These are phyloP conservation scores for Tachycineta bicolor DNA, from an alignment of 2,113 vertebrate species.

Conservation along the genomic window DNA sequence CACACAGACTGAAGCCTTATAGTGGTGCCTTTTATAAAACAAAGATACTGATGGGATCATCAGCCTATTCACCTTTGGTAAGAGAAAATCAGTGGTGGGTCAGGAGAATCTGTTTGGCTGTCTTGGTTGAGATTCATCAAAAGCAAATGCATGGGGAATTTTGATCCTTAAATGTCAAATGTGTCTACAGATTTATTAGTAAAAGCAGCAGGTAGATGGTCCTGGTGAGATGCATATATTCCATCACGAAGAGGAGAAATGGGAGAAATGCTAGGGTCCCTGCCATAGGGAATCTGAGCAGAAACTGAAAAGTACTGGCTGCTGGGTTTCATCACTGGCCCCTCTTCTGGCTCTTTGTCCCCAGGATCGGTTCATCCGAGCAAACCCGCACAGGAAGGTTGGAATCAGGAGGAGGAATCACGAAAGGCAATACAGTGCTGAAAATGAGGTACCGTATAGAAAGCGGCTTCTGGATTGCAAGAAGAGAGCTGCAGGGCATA, in stretches of 20 bases:
- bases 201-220: not conserved
- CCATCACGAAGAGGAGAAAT: not conserved
- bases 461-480: not conserved
- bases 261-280: not conserved
- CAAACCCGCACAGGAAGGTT: not conserved
- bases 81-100: not conserved
- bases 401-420: not conserved
- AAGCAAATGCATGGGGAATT: not conserved
- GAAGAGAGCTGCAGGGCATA: not conserved
- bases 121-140: not conserved
- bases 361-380: not conserved
- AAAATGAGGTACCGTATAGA: not conserved
- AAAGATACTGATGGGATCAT: constrained; percentile 26
- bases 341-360: not conserved
- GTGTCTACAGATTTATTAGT: not conserved
- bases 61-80: constrained; percentile 45
- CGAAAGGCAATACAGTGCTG: accelerated
- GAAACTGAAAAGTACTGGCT: not conserved
- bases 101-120: not conserved
- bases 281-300: not conserved
- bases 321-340: not conserved
- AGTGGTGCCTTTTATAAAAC: not conserved
- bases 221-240: not conserved
- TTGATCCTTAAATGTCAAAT: not conserved
- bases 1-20: not conserved